These are phyloP conservation scores for human DNA, from an alignment of 2,113 vertebrate genomes.

Conservation along the genomic window GRCh38 chr1:210123001-210123500, in stretches of 20 bases:
- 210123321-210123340: neutral
- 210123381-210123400: neutral
- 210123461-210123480: neutral
- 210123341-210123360: neutral
- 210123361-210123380: neutral
- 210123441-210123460: neutral
- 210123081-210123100: neutral
- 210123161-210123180: neutral
- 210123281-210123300: neutral
- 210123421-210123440: neutral
- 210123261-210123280: neutral
- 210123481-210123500: neutral
- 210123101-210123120: neutral
- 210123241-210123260: neutral
- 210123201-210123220: neutral
- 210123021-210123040: neutral
- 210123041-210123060: neutral
- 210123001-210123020: constrained; percentile 3
- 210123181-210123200: neutral
- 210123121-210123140: neutral
- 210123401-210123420: neutral
- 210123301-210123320: neutral
- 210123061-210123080: neutral
- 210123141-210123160: neutral
- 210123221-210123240: neutral